Percentiles rank a stretch among this genome's conserved stretches.
These are phyloP conservation scores for Lutraria rhynchaena DNA, from an alignment of 1,140 invertebrate species.

Conservation along the genomic window DNA sequence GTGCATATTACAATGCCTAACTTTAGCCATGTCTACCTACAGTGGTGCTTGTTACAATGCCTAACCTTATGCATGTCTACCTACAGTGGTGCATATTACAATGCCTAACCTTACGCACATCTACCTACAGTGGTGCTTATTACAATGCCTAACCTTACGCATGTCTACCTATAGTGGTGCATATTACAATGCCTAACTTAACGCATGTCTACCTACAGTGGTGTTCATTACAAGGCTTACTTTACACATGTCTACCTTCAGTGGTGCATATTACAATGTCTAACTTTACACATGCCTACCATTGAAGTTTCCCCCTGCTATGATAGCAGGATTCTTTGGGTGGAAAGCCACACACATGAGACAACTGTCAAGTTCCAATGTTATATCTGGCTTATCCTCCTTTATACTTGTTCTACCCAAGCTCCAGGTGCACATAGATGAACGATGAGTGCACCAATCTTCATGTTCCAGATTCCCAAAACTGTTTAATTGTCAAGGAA, in stretches of 20 bases:
- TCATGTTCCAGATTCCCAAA: slow-evolving; percentile 82
- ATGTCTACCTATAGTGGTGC: too few relatives aligned
- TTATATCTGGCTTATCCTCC: slow-evolving; percentile 80
- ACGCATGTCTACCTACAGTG: neutral
- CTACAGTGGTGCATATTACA: too few relatives aligned
- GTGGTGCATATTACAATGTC: too few relatives aligned
- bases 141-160: too few relatives aligned
- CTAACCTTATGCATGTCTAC: too few relatives aligned
- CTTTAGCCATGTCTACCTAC: too few relatives aligned
- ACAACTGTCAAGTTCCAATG: slow-evolving; percentile 79
- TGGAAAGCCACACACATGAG: slow-evolving; percentile 81
- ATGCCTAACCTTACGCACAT: too few relatives aligned
- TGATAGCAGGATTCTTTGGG: slow-evolving; percentile 79
- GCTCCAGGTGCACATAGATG: slow-evolving; percentile 81
- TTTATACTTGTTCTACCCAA: slow-evolving; percentile 77
- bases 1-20: too few relatives aligned
- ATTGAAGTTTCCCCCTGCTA: slow-evolving; percentile 81
- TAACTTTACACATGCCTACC: too few relatives aligned
- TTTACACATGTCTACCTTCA: neutral
- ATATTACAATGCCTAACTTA: too few relatives aligned
- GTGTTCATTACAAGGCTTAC: neutral
- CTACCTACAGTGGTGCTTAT: too few relatives aligned
- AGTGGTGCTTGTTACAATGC: too few relatives aligned
- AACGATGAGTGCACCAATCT: slow-evolving; percentile 81
- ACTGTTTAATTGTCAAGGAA: slow-evolving; percentile 60